A percentile compares a stretch with the other conserved stretches of the same genome.
Conservation (phyloP, 2,888 invertebrate species). For the Seira sanloemensis region DNA sequence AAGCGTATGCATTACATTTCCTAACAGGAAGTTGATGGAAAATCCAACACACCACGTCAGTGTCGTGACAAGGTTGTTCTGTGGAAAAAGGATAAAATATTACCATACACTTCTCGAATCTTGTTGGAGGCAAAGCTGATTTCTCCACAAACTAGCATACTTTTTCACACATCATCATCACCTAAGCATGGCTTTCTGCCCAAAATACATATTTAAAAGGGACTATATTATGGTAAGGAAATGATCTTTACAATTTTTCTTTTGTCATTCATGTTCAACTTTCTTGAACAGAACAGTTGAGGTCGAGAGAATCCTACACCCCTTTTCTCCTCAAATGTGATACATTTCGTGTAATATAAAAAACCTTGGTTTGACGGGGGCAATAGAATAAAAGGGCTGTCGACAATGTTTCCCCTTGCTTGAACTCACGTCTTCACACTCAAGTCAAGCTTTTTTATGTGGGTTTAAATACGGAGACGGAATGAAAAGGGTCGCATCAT, state of each 20-base stretch:
- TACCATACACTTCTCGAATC: constrained; percentile 18
- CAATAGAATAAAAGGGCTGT: background rate
- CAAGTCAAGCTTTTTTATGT: constrained; percentile 18
- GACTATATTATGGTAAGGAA: constrained; percentile 3
- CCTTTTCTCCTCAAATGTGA: no score
- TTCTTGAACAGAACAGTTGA: no score
- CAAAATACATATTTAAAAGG: background rate
- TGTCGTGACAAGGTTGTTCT: constrained; percentile 65
- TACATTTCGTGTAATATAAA: no score
- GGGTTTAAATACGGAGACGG: constrained; percentile 28
- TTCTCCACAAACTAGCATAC: no score
- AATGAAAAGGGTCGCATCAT: constrained; percentile 51
- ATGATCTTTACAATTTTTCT: background rate
- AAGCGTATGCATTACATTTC: constrained; percentile 64
- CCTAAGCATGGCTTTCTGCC: background rate
- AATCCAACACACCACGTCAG: constrained; percentile 67
- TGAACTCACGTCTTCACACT: background rate
- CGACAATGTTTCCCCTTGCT: background rate
- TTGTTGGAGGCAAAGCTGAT: background rate
- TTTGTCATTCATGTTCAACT: constrained; percentile 8
- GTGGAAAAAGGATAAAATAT: constrained; percentile 45
- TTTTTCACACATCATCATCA: constrained; percentile 10
- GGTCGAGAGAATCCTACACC: background rate
- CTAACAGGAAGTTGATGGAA: constrained; percentile 65
- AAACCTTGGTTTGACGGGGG: background rate